Base-by-base conservation (phyloP, 1,140 invertebrate genomes). In the Arctopsyche grandis region DNA sequence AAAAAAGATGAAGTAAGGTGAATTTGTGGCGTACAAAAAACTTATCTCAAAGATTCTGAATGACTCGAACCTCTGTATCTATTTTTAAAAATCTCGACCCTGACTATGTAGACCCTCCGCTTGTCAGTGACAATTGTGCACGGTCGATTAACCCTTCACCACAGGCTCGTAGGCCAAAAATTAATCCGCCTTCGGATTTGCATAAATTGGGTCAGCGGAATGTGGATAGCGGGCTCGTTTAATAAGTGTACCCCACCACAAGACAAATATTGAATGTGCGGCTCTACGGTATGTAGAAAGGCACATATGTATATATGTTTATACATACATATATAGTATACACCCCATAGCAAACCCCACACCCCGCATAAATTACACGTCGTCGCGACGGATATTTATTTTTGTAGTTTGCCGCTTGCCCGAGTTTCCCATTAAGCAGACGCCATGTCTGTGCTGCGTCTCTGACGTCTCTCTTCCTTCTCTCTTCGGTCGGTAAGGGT, bases 391-490 rank as follows among this genome's bases (percentile, higher is more conserved):
- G 66, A 74, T 80, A 80, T 80, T 80, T 77, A 80, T 80, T 80
- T 80, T 80, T 80, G 74, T 80, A 80, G 74, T 80, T 80, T 80
- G 74, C 74, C 73, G 78, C 78, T 75, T 69, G 48, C 78, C 70
- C 69, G 78, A 16, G 29, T 79, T 79, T 79, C 66, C 78, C 78
- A 79, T 79, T 75, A 79, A 79, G 78, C 71, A 48, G 71, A 71
- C 77, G 77, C 71, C 77, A 73, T 19, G 71, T 56, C 29, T 24
- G 69, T 73, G 58, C 69, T 46, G 9, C 63, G 76, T 22, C 14
- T 5, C 38, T 19, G 43, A 69, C 0, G 69, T 44, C 43, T 10
- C 77, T 24, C 24, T 66, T 78, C 76, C 24, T 16, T n/a, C n/a
- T 7, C 29, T 38, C 29, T 38, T 38, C 29, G 29, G 29, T 38